Conservation (phyloP, 2,888 invertebrate genomes). For the Aphodius granarius region DNA sequence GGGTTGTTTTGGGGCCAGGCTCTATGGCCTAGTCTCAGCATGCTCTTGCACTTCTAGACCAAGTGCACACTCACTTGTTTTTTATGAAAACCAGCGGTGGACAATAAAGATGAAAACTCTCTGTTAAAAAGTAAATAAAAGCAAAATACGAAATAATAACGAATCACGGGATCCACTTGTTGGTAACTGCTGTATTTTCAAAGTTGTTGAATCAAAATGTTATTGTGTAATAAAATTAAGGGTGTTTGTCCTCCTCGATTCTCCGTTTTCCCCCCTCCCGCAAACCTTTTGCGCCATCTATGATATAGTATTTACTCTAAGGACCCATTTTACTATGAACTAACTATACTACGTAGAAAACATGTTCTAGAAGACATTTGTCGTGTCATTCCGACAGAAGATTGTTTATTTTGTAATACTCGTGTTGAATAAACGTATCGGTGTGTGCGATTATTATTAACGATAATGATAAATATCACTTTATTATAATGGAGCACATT, state of each 20-base stretch:
- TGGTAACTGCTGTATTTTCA: slow-evolving; percentile 52
- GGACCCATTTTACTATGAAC: neutral
- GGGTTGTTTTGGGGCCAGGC: neutral
- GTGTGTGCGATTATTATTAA: slow-evolving; percentile 32
- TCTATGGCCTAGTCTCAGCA: slow-evolving; percentile 35
- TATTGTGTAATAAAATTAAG: slow-evolving; percentile 37
- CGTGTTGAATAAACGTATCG: slow-evolving; percentile 32
- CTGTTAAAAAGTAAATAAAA: neutral
- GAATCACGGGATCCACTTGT: slow-evolving; percentile 46
- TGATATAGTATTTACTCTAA: slow-evolving; percentile 45
- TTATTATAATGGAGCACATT: slow-evolving; percentile 55
- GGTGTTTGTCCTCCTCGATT: slow-evolving; percentile 39
- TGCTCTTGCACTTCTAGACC: slow-evolving; percentile 40
- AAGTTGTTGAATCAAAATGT: slow-evolving; percentile 55
- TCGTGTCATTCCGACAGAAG: slow-evolving; percentile 44
- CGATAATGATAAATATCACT: slow-evolving; percentile 42
- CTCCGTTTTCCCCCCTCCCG: neutral
- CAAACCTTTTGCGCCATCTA: neutral
- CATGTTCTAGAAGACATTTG: slow-evolving; percentile 18
- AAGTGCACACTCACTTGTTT: slow-evolving; percentile 47
- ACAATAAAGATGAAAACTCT: slow-evolving; percentile 46
- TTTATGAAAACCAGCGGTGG: slow-evolving; percentile 47
- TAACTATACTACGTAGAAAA: slow-evolving; percentile 10
- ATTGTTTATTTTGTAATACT: slow-evolving; percentile 52
- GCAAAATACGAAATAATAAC: neutral